Percentiles rank a stretch among this genome's conserved stretches.
Evolutionary conservation across 2,888 invertebrate genomes (phyloP).

Genomic region (Dolomedes plantarius): DNA sequence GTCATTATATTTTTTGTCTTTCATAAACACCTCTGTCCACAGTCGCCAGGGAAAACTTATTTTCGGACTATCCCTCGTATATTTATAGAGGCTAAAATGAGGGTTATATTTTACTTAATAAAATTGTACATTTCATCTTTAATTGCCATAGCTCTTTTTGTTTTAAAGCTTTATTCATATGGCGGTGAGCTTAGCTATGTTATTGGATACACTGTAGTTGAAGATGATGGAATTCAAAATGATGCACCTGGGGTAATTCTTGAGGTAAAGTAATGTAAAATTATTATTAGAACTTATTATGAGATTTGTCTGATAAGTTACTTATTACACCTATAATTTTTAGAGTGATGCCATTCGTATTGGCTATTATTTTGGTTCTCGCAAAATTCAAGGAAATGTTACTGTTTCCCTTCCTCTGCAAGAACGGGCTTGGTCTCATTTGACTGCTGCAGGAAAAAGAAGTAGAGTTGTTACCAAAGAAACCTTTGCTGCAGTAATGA

Average conservation of each 20-base stretch:
- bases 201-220: slow-evolving; percentile 87
- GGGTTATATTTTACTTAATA: too few relatives aligned
- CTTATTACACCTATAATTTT: too few relatives aligned
- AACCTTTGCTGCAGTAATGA: slow-evolving; percentile 88
- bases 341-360: slow-evolving; percentile 72
- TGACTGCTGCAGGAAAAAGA: slow-evolving; percentile 64
- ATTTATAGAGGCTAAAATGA: too few relatives aligned
- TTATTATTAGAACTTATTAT: not conserved
- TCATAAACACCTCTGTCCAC: too few relatives aligned
- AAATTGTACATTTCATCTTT: too few relatives aligned
- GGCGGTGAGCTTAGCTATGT: slow-evolving; percentile 85
- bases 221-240: slow-evolving; percentile 89
- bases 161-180: slow-evolving; percentile 83
- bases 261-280: slow-evolving; percentile 79
- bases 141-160: not conserved
- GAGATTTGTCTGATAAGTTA: too few relatives aligned
- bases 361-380: slow-evolving; percentile 73
- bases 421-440: slow-evolving; percentile 74
- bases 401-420: slow-evolving; percentile 73
- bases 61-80: too few relatives aligned
- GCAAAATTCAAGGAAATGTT: slow-evolving; percentile 71
- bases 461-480: slow-evolving; percentile 77
- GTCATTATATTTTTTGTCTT: too few relatives aligned
- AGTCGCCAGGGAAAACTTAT: too few relatives aligned
- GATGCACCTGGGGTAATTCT: slow-evolving; percentile 89